Conservation (phyloP, 2,888 invertebrate genomes). For the Trimorus sp. region DNA sequence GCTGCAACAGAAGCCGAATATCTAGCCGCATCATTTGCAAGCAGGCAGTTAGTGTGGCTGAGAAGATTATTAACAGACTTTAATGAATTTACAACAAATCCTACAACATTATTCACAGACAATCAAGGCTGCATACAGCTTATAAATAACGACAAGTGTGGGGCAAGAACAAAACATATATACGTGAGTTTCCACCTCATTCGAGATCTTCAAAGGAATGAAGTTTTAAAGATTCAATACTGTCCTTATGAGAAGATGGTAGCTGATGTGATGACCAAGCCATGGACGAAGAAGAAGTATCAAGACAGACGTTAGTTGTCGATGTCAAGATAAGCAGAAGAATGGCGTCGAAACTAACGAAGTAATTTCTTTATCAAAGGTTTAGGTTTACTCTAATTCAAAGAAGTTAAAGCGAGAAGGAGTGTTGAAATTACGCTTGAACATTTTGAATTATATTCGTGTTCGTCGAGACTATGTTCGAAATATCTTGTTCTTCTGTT, state of each 20-base stretch:
- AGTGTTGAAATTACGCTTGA: constrained; percentile 23
- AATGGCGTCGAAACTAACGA: no score
- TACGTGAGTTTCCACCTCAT: constrained; percentile 37
- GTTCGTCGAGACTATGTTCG: no score
- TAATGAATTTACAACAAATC: not conserved
- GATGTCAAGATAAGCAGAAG: no score
- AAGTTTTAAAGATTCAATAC: constrained; percentile 13
- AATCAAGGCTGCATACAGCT: constrained; percentile 37
- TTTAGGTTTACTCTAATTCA: constrained; percentile 16
- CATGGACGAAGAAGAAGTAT: constrained; percentile 27
- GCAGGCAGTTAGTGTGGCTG: constrained; percentile 28
- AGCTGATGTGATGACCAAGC: constrained; percentile 40
- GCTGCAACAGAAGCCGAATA: constrained; percentile 43
- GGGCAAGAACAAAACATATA: constrained; percentile 40
- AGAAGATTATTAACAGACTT: constrained; percentile 16
- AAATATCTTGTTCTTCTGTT: no score
- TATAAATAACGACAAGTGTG: constrained; percentile 11
- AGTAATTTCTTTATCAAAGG: not conserved
- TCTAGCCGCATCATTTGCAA: constrained; percentile 18
- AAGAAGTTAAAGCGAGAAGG: constrained; percentile 30
- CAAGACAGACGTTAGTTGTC: no score
- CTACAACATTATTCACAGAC: constrained; percentile 16
- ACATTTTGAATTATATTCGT: no score
- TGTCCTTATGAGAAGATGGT: constrained; percentile 34
- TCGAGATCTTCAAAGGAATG: constrained; percentile 14